Percentiles rank a stretch among this genome's conserved stretches.
Evolutionary conservation across 2,888 invertebrate genomes (phyloP).

Genomic region (Protophormia terraenovae): DNA sequence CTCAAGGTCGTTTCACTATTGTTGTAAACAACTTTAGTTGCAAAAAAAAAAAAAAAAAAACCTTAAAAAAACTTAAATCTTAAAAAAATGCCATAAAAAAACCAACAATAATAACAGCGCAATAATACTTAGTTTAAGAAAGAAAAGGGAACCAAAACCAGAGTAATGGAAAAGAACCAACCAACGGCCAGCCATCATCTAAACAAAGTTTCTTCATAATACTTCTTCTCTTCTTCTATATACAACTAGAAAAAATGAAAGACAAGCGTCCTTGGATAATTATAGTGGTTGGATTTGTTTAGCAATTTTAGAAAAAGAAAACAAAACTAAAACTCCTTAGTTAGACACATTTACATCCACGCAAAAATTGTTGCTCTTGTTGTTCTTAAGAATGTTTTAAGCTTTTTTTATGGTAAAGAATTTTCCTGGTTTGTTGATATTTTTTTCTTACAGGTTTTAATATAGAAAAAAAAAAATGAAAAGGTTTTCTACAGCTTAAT

Average conservation of each 20-base stretch:
- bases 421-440: conserved; percentile 37
- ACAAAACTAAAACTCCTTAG: not conserved
- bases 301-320: conserved; percentile 17
- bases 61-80: too few species aligned
- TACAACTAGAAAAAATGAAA: conserved; percentile 60
- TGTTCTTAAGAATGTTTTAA: too few species aligned
- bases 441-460: not conserved
- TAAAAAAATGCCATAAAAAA: conserved; percentile 50
- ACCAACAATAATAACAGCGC: conserved; percentile 33
- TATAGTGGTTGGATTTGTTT: conserved; percentile 59
- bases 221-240: not conserved
- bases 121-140: too few species aligned
- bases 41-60: not conserved
- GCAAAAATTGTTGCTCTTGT: conserved; percentile 50
- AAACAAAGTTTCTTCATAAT: too few species aligned
- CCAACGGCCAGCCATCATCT: conserved; percentile 37
- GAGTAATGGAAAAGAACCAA: not conserved
- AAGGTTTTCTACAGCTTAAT: conserved; percentile 34
- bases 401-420: conserved; percentile 40
- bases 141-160: conserved; percentile 38
- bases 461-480: conserved; percentile 1
- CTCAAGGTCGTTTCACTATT: conserved; percentile 68
- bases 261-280: conserved; percentile 69
- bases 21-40: conserved; percentile 28
- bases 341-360: conserved; percentile 62